phyloP scores from a whole-genome alignment of 1,140 invertebrate species.

The Semibalanus balanoides region DNA sequence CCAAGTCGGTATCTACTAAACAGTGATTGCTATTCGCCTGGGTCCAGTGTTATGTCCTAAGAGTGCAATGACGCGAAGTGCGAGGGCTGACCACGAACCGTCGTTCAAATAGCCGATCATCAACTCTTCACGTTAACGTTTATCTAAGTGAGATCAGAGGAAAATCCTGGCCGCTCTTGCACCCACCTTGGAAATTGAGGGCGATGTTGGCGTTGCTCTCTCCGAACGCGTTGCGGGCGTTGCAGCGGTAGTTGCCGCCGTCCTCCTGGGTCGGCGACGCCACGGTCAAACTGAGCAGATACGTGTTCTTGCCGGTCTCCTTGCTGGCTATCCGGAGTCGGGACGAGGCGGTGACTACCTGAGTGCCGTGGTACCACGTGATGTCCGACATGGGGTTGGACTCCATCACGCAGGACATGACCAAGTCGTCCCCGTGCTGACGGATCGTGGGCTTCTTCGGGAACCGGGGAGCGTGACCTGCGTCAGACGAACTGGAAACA shows the following conservation, averaged over 20 bases:
- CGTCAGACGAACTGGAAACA: too few relatives aligned
- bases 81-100: too few relatives aligned
- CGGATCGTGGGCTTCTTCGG: constrained; percentile 94
- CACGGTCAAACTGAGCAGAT: constrained; percentile 79
- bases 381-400: constrained; percentile 89
- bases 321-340: constrained; percentile 24
- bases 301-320: constrained; percentile 61
- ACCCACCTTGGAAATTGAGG: constrained; percentile 94
- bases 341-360: constrained; percentile 25
- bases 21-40: too few relatives aligned
- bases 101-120: too few relatives aligned
- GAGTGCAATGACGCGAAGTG: too few relatives aligned
- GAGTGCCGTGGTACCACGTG: constrained; percentile 57
- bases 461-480: constrained; percentile 65
- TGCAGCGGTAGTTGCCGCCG: constrained; percentile 96
- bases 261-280: constrained; percentile 85
- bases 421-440: constrained; percentile 80
- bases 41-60: too few relatives aligned
- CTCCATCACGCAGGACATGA: constrained; percentile 92
- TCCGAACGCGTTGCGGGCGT: constrained; percentile 93
- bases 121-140: too few relatives aligned
- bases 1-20: too few relatives aligned
- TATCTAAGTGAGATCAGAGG: too few relatives aligned
- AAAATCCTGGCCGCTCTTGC: too few relatives aligned
- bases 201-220: constrained; percentile 99